Percentiles rank a stretch among this genome's conserved stretches.
These are phyloP conservation scores for Agrochola lota DNA, from an alignment of 2,888 invertebrate genomes.

Conservation along the genomic window DNA sequence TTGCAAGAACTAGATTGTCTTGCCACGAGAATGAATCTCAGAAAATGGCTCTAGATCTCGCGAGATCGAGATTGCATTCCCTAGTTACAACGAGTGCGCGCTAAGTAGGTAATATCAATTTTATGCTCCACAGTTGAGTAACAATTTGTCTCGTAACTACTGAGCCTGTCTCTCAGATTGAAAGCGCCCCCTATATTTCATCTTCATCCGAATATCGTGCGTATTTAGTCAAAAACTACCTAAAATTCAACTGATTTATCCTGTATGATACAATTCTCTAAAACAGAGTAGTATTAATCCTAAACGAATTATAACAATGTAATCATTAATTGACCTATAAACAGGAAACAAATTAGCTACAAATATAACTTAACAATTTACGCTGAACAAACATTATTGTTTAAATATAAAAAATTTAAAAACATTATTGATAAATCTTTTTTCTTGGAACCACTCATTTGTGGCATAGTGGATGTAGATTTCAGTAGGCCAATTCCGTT, in stretches of 20 bases:
- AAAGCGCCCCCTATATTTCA: neutral
- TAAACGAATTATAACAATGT: conserved; percentile 26
- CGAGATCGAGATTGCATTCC: too few species aligned
- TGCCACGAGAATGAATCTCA: too few species aligned
- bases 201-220: neutral
- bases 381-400: conserved; percentile 1
- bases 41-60: too few species aligned
- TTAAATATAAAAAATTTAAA: too few species aligned
- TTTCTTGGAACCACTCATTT: neutral
- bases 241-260: neutral
- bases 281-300: conserved; percentile 18
- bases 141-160: neutral
- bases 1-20: too few species aligned
- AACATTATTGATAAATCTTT: neutral
- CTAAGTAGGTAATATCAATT: neutral
- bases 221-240: neutral
- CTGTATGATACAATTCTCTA: neutral
- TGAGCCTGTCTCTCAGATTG: neutral
- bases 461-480: neutral
- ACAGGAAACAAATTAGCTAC: conserved; percentile 14
- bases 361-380: conserved; percentile 15
- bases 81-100: neutral
- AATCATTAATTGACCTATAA: conserved; percentile 16
- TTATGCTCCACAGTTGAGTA: neutral
- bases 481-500: neutral